Evolutionary conservation across 2,888 invertebrate species (phyloP).

Genomic region (Morpho achilles): DNA sequence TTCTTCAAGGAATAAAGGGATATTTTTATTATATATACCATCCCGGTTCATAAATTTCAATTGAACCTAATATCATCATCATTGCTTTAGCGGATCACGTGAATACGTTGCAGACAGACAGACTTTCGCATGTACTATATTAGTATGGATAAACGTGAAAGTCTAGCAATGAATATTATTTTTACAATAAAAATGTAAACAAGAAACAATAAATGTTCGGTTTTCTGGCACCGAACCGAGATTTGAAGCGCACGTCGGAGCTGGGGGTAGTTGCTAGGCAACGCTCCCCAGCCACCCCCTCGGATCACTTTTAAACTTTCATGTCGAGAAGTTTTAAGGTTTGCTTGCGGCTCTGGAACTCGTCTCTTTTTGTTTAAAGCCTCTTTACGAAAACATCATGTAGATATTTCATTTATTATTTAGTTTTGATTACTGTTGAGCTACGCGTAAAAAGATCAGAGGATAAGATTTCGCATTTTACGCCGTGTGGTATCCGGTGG

Average conservation of each 20-base stretch:
- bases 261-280: conserved; percentile 62
- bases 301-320: conserved; percentile 79
- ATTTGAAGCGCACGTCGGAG: conserved; percentile 65
- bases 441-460: neutral
- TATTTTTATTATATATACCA: too few species aligned
- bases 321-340: conserved; percentile 77
- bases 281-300: conserved; percentile 48
- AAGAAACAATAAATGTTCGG: conserved; percentile 67
- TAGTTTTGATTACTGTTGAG: neutral
- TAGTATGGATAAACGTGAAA: neutral
- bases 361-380: conserved; percentile 71
- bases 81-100: too few species aligned
- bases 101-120: too few species aligned
- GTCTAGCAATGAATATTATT: conserved; percentile 8
- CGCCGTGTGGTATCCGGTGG: too few species aligned
- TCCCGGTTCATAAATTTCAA: too few species aligned
- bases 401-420: conserved; percentile 10
- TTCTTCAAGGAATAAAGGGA: too few species aligned
- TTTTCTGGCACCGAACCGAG: conserved; percentile 66
- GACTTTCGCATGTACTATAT: neutral
- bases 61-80: too few species aligned
- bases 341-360: conserved; percentile 71
- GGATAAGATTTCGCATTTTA: too few species aligned
- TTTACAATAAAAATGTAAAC: conserved; percentile 42
- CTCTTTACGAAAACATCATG: conserved; percentile 52